These are phyloP conservation scores for Phytoseiulus persimilis DNA, from an alignment of 2,888 invertebrate species.

Conservation along the genomic window DNA sequence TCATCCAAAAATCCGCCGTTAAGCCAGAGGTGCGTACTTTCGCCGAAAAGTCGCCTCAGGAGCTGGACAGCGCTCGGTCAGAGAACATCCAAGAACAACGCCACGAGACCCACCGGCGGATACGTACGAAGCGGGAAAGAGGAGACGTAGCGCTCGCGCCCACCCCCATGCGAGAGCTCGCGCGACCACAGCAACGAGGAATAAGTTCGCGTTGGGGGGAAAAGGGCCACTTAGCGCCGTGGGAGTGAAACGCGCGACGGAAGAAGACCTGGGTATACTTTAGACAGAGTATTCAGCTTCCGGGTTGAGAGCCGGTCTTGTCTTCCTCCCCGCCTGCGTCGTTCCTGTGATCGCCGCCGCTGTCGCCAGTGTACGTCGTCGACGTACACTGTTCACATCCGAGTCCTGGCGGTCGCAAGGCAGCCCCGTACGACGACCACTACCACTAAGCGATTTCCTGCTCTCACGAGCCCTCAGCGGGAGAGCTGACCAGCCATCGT, in stretches of 20 bases:
- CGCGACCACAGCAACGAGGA: not conserved
- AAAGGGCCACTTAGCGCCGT: not conserved
- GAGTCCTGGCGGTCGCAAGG: not conserved
- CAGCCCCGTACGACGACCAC: not conserved
- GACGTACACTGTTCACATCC: not conserved
- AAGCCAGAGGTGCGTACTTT: no score
- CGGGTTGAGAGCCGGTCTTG: not conserved
- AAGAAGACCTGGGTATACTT: not conserved
- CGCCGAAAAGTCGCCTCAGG: no score
- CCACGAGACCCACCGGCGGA: not conserved
- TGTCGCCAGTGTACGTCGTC: not conserved
- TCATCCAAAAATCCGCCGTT: no score
- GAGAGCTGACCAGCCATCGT: not conserved
- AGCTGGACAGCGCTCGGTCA: not conserved
- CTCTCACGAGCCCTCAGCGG: not conserved
- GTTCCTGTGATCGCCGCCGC: not conserved
- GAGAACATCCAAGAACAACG: not conserved
- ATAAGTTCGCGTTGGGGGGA: not conserved
- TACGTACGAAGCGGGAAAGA: not conserved
- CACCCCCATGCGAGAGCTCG: no score
- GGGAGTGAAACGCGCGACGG: not conserved
- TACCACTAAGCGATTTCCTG: not conserved
- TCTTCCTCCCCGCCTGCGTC: no score
- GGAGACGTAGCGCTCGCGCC: not conserved
- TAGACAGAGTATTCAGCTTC: not conserved